Base-by-base conservation (phyloP, 2,888 invertebrate genomes). In the Ormyrus pomaceus region DNA sequence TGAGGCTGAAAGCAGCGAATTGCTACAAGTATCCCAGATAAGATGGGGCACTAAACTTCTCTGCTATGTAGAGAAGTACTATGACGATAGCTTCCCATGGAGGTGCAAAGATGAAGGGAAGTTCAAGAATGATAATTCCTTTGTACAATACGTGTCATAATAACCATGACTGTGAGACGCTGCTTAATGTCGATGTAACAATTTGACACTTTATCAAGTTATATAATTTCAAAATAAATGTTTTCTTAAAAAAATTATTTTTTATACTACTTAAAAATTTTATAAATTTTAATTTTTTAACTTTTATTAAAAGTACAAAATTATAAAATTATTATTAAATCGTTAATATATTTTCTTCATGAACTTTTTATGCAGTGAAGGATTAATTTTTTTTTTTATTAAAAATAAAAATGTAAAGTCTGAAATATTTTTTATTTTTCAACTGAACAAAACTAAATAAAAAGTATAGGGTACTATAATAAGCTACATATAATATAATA, bases 1-100 rank as follows among this genome's bases (percentile, higher is more conserved):
- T 89, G 89, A 89, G 88, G 89, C 88, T 87, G 83, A 86, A 80
- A 84, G 86, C 86, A 86, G 85, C 82, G 83, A 84, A 83, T 83
- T 85, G 84, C 83, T 65, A 75, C 70, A 45, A 62, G n/a, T 58
- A 51, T 64, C 64, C 72, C 77, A 62, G 53, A 56, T 74, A 48
- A n/a, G 61, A 34, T 51, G 53, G 71, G 71, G 46, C 61, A 9
- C 45, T 5, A 45, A 62, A 79, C 65, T 79, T 79, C 65, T 76
- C 61, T 73, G 19, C 59, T 74, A 11, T 7, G 5, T 13, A 61
- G 59, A 64, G 76, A 59, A 79, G 61, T 79, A 62, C 50, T 70
- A 34, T 61, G 66, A 77, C 74, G 13, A n/a, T 55, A 79, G 72
- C 73, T 76, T 77, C 58, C 73, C 51, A 13, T 66, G 79, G 65